Conservation (phyloP, 1,140 invertebrate species). For the Diplogasteroides magnus region DNA sequence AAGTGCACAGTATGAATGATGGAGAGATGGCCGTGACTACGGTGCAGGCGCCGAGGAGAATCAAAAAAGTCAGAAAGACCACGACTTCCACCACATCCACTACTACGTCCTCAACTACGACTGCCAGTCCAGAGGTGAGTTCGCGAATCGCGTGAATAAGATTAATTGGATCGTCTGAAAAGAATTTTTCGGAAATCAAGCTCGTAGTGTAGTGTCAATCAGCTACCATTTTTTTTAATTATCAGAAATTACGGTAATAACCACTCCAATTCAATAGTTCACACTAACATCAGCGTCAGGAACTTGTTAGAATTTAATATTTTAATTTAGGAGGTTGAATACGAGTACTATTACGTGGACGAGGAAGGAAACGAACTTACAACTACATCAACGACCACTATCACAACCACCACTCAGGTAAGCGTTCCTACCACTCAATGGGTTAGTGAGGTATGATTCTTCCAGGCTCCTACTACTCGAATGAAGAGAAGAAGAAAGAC, state of each 20-base stretch:
- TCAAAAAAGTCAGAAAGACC: background rate
- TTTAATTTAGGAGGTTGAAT: no score
- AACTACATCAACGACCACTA: background rate
- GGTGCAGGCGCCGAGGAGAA: background rate
- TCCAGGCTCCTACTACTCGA: background rate
- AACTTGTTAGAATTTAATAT: no score
- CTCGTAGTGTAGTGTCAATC: no score
- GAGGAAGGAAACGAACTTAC: background rate
- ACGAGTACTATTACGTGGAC: background rate
- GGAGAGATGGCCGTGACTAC: constrained; percentile 1
- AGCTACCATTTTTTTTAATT: no score
- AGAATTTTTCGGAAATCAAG: no score
- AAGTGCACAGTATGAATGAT: background rate
- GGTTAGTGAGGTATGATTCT: no score
- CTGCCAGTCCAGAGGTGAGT: background rate
- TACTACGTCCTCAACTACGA: background rate
- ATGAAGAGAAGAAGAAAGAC: background rate
- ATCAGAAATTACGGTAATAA: no score
- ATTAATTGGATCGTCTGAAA: no score
- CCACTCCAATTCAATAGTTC: no score
- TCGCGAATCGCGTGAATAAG: no score
- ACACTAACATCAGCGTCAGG: no score
- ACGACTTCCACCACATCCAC: background rate
- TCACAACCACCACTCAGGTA: background rate
- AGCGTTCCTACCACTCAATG: no score